Evolutionary conservation across 37 sponge, comb jelly and placozoan species (phyloP), one percentile per base, ranked within the genome.

Genomic region (Mnemiopsis leidyi): DNA sequence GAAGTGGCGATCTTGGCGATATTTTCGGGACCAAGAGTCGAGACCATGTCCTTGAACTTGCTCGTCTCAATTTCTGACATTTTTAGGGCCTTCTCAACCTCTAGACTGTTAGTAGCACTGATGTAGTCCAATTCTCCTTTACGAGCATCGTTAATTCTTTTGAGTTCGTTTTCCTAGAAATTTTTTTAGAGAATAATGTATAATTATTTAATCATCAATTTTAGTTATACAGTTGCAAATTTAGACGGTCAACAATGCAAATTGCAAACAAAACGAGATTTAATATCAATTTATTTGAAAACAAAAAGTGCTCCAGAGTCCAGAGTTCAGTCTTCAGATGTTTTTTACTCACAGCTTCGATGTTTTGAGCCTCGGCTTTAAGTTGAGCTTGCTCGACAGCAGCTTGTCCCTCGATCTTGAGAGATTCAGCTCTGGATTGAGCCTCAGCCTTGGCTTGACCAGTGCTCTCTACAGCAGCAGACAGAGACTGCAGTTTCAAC

Each of bases 361-460:
- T 98, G 71, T 95, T 98, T 13, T 94, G 68, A 7, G 99, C 99
- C 93, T 97, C 95, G 1, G 99, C 94, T 92, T 98, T 98, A 32
- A 97, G 94, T 36, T 94, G 95, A 39, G 99, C 99, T 94, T 98
- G 99, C 83, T 98, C 96, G 0, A 98, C 99, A 39, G 97, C 96
- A 32, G 99, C 99, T 71, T 98, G 96, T 94, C 99, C 99, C 93
- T 98, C 99, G 31, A 98, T 98, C 93, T 95, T 95, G 18, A 96
- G 93, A 32, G 97, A 96, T 93, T 98, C 99, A 48, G 99, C 99
- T 26, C 96, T 93, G 30, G 99, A 98, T 95, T 97, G 97, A 0
- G 99, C 99, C 94, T 98, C 99, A 0, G 99, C 99, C 95, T 98
- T 98, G 40, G 99, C 99, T 73, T 98, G 99, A 20, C 99, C 99